These are phyloP conservation scores for Polypedilum vanderplanki DNA, from an alignment of 1,140 invertebrate genomes.

Conservation along the genomic window DNA sequence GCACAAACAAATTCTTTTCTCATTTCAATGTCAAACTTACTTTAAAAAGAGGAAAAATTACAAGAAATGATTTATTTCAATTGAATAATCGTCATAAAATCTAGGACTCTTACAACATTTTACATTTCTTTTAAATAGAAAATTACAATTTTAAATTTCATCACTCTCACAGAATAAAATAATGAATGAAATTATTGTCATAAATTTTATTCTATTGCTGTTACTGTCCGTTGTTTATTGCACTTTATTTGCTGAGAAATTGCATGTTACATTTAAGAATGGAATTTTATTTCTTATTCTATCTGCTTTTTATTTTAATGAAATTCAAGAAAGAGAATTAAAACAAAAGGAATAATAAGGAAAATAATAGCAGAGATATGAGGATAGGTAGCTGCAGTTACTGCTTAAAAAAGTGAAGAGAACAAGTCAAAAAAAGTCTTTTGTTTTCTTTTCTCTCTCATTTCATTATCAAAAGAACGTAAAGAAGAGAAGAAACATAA, in stretches of 20 bases:
- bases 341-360: background rate
- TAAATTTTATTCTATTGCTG: background rate
- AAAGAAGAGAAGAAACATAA: background rate
- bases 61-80: background rate
- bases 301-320: background rate
- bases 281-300: conserved; percentile 15
- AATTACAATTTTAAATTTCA: no score
- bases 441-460: background rate
- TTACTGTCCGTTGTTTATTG: background rate
- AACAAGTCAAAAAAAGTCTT: no score
- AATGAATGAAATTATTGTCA: background rate
- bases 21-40: no score
- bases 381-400: background rate
- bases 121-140: background rate
- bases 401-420: background rate
- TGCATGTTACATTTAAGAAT: conserved; percentile 14
- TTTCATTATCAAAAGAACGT: background rate
- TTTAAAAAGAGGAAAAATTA: background rate
- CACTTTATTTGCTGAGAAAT: conserved; percentile 8
- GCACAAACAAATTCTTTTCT: no score
- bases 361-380: background rate
- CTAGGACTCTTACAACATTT: background rate
- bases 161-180: no score
- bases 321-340: background rate
- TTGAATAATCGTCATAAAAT: background rate